phyloP scores from a whole-genome alignment of 2,888 invertebrate genomes.

The Ochropacha duplaris region DNA sequence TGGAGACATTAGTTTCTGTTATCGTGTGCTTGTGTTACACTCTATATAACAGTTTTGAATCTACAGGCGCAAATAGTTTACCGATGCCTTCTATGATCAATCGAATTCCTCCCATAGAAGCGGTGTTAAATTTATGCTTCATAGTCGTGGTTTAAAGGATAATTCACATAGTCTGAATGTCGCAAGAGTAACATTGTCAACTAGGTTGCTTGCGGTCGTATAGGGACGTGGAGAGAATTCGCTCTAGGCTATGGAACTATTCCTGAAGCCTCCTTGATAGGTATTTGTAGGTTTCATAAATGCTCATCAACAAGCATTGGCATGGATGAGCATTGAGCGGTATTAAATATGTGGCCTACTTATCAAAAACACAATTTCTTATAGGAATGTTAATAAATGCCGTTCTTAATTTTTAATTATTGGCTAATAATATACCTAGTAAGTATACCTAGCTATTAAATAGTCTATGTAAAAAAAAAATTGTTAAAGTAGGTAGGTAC shows the following conservation, averaged over 20 bases:
- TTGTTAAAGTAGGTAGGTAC: neutral
- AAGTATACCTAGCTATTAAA: neutral
- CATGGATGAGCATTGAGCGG: neutral
- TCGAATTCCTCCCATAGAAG: slow-evolving; percentile 45
- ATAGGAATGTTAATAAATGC: no score
- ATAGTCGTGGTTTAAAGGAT: slow-evolving; percentile 55
- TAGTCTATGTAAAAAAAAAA: neutral
- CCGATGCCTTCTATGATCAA: slow-evolving; percentile 24
- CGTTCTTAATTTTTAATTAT: no score
- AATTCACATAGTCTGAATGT: slow-evolving; percentile 66
- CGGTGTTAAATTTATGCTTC: slow-evolving; percentile 60
- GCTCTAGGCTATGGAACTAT: slow-evolving; percentile 55
- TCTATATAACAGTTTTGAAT: slow-evolving; percentile 21
- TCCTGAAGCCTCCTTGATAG: slow-evolving; percentile 39
- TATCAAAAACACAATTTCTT: neutral
- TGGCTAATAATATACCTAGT: no score
- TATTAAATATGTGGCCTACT: neutral
- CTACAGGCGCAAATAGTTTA: slow-evolving; percentile 13
- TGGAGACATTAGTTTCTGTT: no score
- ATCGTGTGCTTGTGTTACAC: neutral
- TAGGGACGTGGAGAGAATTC: slow-evolving; percentile 40
- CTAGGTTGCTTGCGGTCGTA: slow-evolving; percentile 49
- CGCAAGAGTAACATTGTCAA: slow-evolving; percentile 59
- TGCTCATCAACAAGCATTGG: no score
- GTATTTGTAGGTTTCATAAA: slow-evolving; percentile 29